Base-by-base conservation (phyloP, 2,113 vertebrate species). In the Lynx canadensis region DNA sequence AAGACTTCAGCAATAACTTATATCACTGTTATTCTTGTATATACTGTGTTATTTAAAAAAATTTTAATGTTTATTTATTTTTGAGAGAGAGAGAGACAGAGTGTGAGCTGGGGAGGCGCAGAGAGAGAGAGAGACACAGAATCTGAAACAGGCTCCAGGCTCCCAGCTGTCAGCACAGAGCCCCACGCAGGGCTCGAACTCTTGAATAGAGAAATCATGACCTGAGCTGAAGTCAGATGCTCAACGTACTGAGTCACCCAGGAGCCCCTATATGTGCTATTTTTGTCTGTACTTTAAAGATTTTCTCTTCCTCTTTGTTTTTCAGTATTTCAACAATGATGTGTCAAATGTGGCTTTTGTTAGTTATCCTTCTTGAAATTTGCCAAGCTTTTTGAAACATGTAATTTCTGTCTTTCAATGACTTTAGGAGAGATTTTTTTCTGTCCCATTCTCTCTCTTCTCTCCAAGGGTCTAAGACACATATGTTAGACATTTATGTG, bases 301-400 rank as follows among this genome's bases (percentile, higher is more conserved):
- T 65, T 55, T 91, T 68, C 18, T 84, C 48, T 79, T 92, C 38
- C 7, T 87, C 45, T 95, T 57, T 94, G 14, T 94, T 92, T 83
- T 85, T 80, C 31, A 92, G 10, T 83, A 85, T 65, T 84, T 96
- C 21, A 5, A 93, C 48, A 95, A 27, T 55, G 27, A 36, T 57
- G 4, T 78, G 14, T 31, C 25, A 91, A 60, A 86, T 66, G 36
- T 52, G 57, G 7, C 65, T 94, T 91, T 84, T 15, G n/a, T 81
- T 94, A 80, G 88, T 78, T 60, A 48, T 80, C 13, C 4, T 79
- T 91, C 52, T 73, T 76, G 13, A 29, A 76, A 27, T 89, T 96
- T 78, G 11, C 25, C 86, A 5, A 89, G 66, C 2, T 74, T 88
- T 90, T 90, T 36, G 27, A 71, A 89, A 31, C 11, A 68, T 7